Evolutionary conservation across 2,797 vertebrate species (phyloP).

Genomic region (Thripadectes ignobilis): DNA sequence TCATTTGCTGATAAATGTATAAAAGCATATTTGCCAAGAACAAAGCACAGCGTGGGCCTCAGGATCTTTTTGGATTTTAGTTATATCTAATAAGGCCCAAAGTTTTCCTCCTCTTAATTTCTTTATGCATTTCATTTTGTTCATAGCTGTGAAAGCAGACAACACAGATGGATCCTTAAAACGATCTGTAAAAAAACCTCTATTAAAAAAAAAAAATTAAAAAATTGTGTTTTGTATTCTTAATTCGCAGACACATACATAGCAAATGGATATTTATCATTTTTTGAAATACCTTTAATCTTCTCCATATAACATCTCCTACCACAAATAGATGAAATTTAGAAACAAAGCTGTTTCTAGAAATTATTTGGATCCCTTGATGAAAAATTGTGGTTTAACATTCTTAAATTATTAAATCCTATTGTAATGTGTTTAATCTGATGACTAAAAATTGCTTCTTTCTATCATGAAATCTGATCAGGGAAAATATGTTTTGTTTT

Average conservation of each 20-base stretch:
- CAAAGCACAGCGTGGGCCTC: neutral
- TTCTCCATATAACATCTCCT: neutral
- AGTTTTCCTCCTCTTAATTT: slow-evolving; percentile 1
- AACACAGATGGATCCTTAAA: neutral
- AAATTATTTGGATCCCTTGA: neutral
- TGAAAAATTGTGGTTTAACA: neutral
- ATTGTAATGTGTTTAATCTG: neutral
- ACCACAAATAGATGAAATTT: neutral
- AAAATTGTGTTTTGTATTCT: neutral
- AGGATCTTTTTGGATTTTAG: neutral
- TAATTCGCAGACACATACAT: neutral
- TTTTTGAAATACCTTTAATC: neutral
- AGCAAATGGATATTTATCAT: neutral
- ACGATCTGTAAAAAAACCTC: neutral
- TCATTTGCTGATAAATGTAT: neutral
- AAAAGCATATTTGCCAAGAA: neutral
- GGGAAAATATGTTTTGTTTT: neutral
- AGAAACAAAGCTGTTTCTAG: neutral
- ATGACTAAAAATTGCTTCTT: neutral
- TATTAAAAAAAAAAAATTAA: neutral
- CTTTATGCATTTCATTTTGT: neutral
- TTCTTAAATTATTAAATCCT: neutral
- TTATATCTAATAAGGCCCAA: neutral
- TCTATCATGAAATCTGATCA: neutral
- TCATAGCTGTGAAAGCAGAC: neutral